phyloP scores from a whole-genome alignment of 2,113 vertebrate species.

The Cnemophilus loriae region DNA sequence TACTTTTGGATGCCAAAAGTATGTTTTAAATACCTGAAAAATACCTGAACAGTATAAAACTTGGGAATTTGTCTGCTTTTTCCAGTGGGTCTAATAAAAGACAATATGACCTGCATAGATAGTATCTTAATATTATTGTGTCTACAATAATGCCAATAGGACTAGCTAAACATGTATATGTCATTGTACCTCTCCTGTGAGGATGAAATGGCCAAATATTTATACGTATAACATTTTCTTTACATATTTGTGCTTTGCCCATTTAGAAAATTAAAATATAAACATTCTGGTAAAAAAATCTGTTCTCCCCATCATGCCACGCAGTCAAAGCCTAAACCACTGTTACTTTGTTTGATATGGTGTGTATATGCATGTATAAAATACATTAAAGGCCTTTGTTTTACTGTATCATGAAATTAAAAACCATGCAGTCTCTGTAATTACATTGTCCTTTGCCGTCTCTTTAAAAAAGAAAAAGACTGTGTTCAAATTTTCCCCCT shows the following conservation, averaged over 20 bases:
- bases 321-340: constrained; percentile 66
- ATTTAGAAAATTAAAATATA: constrained; percentile 74
- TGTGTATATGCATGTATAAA: constrained; percentile 38
- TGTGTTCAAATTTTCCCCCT: constrained; percentile 79
- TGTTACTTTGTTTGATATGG: constrained; percentile 55
- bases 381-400: constrained; percentile 68
- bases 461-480: constrained; percentile 75
- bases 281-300: constrained; percentile 76
- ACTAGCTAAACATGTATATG: constrained; percentile 31
- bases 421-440: constrained; percentile 73
- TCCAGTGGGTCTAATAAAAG: background rate
- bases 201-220: constrained; percentile 71
- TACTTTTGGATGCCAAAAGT: background rate
- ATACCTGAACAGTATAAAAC: background rate
- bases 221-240: constrained; percentile 66
- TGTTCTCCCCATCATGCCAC: constrained; percentile 66
- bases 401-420: constrained; percentile 71
- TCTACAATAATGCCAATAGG: constrained; percentile 3
- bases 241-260: constrained; percentile 65
- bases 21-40: background rate
- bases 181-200: constrained; percentile 55
- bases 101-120: background rate
- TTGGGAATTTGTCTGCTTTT: background rate
- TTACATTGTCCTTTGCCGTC: constrained; percentile 77
- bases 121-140: constrained; percentile 47